A percentile compares a stretch with the other conserved stretches of the same genome.
Evolutionary conservation across 2,113 vertebrate genomes (phyloP).

Genomic region (Nothoprocta pentlandii): DNA sequence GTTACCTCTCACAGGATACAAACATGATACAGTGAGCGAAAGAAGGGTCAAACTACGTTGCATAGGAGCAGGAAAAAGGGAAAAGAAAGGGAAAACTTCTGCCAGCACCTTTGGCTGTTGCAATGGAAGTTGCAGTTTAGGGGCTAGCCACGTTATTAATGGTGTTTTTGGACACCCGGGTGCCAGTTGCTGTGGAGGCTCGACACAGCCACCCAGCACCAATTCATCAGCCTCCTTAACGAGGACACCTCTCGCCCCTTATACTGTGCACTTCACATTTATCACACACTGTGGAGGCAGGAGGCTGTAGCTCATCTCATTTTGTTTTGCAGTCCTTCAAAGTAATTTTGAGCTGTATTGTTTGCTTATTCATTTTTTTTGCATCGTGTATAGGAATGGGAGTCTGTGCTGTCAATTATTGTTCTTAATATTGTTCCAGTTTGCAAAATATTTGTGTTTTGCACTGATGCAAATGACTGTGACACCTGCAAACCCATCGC

Average conservation of each 20-base stretch:
- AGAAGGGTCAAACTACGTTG: background rate
- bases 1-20: background rate
- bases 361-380: background rate
- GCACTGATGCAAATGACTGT: background rate
- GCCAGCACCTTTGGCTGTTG: background rate
- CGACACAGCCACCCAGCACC: too few relatives aligned
- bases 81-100: background rate
- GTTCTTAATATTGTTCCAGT: background rate
- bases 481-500: fast-evolving
- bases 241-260: background rate
- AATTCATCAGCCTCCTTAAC: background rate
- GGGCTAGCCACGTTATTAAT: fast-evolving
- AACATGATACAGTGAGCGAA: background rate
- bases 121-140: background rate
- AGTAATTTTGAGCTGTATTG: fast-evolving
- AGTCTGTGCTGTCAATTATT: too few relatives aligned
- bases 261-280: too few relatives aligned
- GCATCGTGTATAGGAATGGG: fast-evolving
- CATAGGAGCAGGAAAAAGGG: background rate
- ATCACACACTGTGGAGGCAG: background rate
- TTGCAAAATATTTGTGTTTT: fast-evolving
- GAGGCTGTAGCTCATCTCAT: background rate
- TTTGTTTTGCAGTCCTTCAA: background rate
- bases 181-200: background rate
- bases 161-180: background rate